Evolutionary conservation across 2,797 vertebrate species (phyloP).

Genomic region (Gouania willdenowi): DNA sequence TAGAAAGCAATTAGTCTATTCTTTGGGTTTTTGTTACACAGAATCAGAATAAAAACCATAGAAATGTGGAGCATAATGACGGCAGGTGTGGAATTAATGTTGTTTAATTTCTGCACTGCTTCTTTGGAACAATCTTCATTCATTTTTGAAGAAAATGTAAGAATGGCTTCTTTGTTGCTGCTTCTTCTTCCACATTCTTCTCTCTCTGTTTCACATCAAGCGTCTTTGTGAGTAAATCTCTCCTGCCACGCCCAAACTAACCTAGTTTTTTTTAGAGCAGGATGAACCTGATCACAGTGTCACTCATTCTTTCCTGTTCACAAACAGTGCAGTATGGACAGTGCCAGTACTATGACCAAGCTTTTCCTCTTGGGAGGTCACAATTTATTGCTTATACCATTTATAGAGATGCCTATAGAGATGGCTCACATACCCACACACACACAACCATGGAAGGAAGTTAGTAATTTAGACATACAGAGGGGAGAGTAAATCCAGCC

Average conservation of each 20-base stretch:
- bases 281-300: constrained; percentile 9
- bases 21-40: constrained; percentile 35
- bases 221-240: constrained; percentile 16
- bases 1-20: constrained; percentile 48
- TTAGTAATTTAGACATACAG: constrained; percentile 64
- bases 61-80: constrained; percentile 43
- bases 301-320: constrained; percentile 9
- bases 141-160: constrained; percentile 23
- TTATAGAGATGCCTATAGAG: constrained; percentile 56
- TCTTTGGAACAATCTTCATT: constrained; percentile 19
- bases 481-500: constrained; percentile 56
- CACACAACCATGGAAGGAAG: constrained; percentile 17
- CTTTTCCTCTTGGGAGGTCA: constrained; percentile 28
- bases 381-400: constrained; percentile 63
- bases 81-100: constrained; percentile 59
- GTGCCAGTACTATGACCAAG: constrained; percentile 41
- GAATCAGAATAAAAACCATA: constrained; percentile 24
- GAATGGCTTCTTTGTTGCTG: too few relatives aligned
- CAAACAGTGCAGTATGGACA: constrained; percentile 26
- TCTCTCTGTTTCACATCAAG: not conserved
- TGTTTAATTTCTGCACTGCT: constrained; percentile 21
- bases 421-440: constrained; percentile 38
- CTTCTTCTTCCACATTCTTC: not conserved
- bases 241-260: constrained; percentile 29
- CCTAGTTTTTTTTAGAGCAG: constrained; percentile 17